Evolutionary conservation across 2,797 vertebrate genomes (phyloP).

Genomic region (Macropodus opercularis): DNA sequence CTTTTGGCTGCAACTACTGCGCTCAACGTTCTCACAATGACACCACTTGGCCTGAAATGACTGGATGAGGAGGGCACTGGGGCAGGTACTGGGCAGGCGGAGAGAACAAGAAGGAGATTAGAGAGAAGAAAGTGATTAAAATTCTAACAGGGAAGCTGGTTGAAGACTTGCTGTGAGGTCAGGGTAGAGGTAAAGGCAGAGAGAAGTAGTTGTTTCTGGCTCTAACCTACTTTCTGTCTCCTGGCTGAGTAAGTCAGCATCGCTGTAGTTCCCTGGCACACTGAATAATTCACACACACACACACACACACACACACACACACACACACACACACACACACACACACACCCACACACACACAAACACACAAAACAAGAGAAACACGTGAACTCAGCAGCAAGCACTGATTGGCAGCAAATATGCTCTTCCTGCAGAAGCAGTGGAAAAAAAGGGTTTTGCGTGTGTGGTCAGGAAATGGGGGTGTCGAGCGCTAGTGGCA

Average conservation of each 20-base stretch:
- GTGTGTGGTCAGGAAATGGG: slow-evolving; percentile 55
- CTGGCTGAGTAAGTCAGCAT: slow-evolving; percentile 73
- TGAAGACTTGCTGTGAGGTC: slow-evolving; percentile 6
- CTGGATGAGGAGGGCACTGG: slow-evolving; percentile 33
- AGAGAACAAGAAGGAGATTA: slow-evolving; percentile 2
- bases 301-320: slow-evolving; percentile 20
- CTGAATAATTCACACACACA: slow-evolving; percentile 77
- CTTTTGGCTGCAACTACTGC: slow-evolving; percentile 48
- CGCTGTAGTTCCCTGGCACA: slow-evolving; percentile 58
- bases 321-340: too few relatives aligned
- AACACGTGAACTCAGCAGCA: slow-evolving; percentile 29
- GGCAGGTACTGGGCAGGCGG: slow-evolving; percentile 28
- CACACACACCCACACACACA: slow-evolving; percentile 49
- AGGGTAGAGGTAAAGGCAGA: slow-evolving; percentile 16
- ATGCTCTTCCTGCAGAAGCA: slow-evolving; percentile 52
- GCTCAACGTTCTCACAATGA: slow-evolving; percentile 57
- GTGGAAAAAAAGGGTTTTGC: slow-evolving; percentile 18
- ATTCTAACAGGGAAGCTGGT: background rate
- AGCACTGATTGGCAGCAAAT: slow-evolving; percentile 59
- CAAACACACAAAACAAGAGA: slow-evolving; percentile 21
- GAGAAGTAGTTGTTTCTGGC: slow-evolving; percentile 35
- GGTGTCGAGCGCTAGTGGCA: slow-evolving; percentile 37
- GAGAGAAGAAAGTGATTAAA: background rate
- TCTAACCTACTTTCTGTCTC: slow-evolving; percentile 77
- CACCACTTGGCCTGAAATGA: slow-evolving; percentile 51